Evolutionary conservation across 2,113 vertebrate genomes (phyloP).

Genomic region (Ranitomeya imitator): DNA sequence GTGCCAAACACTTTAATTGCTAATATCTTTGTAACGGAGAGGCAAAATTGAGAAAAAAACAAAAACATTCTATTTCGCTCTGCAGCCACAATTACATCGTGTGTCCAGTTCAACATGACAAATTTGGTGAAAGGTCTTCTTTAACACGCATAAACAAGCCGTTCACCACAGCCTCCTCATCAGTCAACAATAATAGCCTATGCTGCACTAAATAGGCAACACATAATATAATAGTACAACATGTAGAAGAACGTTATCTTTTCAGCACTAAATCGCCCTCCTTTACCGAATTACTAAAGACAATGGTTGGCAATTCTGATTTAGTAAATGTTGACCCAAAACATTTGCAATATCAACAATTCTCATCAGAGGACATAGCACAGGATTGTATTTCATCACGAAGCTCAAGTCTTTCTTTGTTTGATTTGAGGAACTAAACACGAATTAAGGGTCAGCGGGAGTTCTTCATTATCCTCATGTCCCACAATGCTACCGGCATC

Average conservation of each 20-base stretch:
- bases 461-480: neutral
- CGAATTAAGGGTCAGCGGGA: neutral
- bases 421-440: neutral
- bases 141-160: no score
- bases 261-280: neutral
- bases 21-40: no score
- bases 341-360: neutral
- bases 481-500: neutral
- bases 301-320: neutral
- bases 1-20: no score
- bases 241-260: neutral
- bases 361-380: neutral
- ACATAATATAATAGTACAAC: no score
- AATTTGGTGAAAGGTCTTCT: no score
- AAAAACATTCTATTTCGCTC: no score
- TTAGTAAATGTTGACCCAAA: neutral
- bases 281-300: neutral
- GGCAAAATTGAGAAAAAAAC: no score
- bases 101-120: no score
- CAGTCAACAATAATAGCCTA: no score
- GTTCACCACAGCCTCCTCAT: no score
- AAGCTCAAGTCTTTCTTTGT: neutral
- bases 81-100: no score
- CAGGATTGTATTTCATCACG: neutral
- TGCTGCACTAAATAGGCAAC: no score